Percentiles rank a stretch among this genome's conserved stretches.
phyloP scores from a whole-genome alignment of 1,140 invertebrate species.

The Caenorhabditis elegans region WBcel235 BX284603.4:5033501-5034000 shows the following conservation, averaged over 20 bases:
- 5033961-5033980: no score
- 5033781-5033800: conserved; percentile 48
- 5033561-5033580: conserved; percentile 69
- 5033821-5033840: conserved; percentile 71
- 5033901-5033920: not conserved
- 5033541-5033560: conserved; percentile 68
- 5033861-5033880: conserved; percentile 67
- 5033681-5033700: conserved; percentile 70
- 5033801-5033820: conserved; percentile 69
- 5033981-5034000: no score
- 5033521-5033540: conserved; percentile 50
- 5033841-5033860: conserved; percentile 70
- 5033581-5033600: conserved; percentile 71
- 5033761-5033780: conserved; percentile 55
- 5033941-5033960: no score
- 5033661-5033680: conserved; percentile 67
- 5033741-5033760: conserved; percentile 71
- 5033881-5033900: conserved; percentile 67
- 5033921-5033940: no score
- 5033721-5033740: conserved; percentile 72
- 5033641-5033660: conserved; percentile 46
- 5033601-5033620: conserved; percentile 70
- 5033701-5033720: conserved; percentile 73
- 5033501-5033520: conserved; percentile 61
- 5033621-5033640: conserved; percentile 68